Evolutionary conservation across 2,113 vertebrate species (phyloP), one percentile per base, ranked within the genome.

Genomic region (Saguinus midas): DNA sequence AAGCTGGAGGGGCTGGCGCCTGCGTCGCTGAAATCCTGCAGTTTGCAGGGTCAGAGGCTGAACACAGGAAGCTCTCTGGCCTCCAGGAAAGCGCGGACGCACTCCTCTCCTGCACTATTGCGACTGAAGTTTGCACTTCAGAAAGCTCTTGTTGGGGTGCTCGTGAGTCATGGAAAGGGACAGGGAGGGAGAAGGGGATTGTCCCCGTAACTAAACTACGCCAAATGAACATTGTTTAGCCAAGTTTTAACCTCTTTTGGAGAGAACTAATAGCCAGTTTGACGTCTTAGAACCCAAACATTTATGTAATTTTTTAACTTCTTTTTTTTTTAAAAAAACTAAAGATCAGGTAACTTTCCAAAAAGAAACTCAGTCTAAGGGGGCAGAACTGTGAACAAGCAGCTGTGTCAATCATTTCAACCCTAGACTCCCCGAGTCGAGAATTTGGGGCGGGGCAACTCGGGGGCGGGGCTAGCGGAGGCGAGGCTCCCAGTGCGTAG

Each of bases 381-480:
- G 50, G 66, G 12, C 64, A 57, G 89, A 91, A 13, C 48, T 57
- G 50, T 78, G 68, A 97, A 83, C 95, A 43, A 72, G n/a, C 1
- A 95, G 37, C 70, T 76, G 55, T 50, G 83, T 87, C 91, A 96
- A 72, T 95, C 86, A 87, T 91, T 94, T 84, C 86, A 95, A 84
- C 37, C 35, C 79, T 16, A n/a, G 85, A 79, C 75, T 76, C 37
- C 5, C 0, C 50, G 88, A 35, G 4, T 66, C 0, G 9, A 75
- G 68, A 66, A 27, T 16, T 48, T 80, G 73, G 52, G 96, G 96
- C 83, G 96, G 93, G 73, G 94, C 70, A 66, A 17, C 0, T 0
- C 0, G 32, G 93, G 87, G 96, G 93, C 35, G 88, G 85, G 48
- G 86, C 85, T n/a, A 75, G 66, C 10, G 40, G 78, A n/a, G 73